These are phyloP conservation scores for Platycheirus rosarum DNA, from an alignment of 2,888 invertebrate genomes.

Conservation along the genomic window DNA sequence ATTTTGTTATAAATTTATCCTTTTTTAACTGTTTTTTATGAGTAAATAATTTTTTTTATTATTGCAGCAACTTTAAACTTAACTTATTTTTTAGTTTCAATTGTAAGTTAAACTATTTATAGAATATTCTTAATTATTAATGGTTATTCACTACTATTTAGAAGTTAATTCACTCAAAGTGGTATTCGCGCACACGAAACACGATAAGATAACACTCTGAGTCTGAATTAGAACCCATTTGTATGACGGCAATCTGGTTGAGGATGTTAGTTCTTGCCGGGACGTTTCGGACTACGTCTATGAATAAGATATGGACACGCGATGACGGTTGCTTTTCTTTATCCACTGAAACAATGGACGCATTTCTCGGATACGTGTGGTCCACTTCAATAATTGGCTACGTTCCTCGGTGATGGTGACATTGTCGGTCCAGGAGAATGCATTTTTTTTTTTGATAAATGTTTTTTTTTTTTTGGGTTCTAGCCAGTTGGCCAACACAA, in stretches of 20 bases:
- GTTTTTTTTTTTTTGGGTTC: constrained; percentile 62
- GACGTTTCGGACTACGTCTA: constrained; percentile 44
- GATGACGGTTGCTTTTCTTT: constrained; percentile 40
- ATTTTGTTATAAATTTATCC: constrained; percentile 38
- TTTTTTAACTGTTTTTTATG: constrained; percentile 41
- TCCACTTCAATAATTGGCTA: constrained; percentile 65
- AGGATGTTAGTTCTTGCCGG: constrained; percentile 37
- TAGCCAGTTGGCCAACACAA: constrained; percentile 69
- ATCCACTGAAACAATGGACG: constrained; percentile 65
- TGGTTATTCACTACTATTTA: constrained; percentile 53
- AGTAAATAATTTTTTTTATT: constrained; percentile 27
- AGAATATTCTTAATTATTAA: constrained; percentile 40
- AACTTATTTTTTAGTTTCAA: constrained; percentile 19
- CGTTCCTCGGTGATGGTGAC: constrained; percentile 38
- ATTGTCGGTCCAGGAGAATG: constrained; percentile 51
- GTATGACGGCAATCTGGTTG: constrained; percentile 40
- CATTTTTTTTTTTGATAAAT: constrained; percentile 48
- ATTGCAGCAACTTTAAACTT: constrained; percentile 64
- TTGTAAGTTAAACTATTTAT: constrained; percentile 40
- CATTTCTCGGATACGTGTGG: constrained; percentile 65
- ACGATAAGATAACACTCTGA: constrained; percentile 31
- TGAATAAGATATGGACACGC: constrained; percentile 49
- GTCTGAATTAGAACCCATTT: constrained; percentile 42
- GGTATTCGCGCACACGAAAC: constrained; percentile 30
- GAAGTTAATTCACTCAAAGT: constrained; percentile 32